Conservation (phyloP, 2,113 vertebrate genomes). For the Heterotilapia buettikoferi region DNA sequence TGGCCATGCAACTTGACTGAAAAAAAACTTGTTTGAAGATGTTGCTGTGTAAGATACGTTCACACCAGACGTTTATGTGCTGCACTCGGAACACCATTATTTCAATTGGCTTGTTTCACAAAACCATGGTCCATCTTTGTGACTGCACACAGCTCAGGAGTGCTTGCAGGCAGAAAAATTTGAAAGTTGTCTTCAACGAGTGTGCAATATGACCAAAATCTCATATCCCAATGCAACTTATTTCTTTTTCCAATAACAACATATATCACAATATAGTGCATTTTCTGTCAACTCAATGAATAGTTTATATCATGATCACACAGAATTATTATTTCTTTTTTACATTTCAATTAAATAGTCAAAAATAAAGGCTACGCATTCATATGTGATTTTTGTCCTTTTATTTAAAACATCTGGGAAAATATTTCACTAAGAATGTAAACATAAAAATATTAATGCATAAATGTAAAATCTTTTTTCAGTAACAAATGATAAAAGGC, state of each 20-base stretch:
- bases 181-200: neutral
- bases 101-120: neutral
- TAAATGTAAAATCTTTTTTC: neutral
- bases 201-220: neutral
- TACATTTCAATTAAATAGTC: neutral
- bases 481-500: neutral
- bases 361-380: neutral
- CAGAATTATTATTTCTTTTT: neutral
- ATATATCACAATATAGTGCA: neutral
- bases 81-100: neutral
- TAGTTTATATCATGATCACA: neutral
- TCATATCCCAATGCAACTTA: neutral
- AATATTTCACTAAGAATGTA: neutral
- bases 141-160: neutral
- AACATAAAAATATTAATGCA: neutral
- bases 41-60: accelerated
- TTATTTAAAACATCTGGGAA: neutral
- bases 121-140: neutral
- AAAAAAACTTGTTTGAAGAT: neutral
- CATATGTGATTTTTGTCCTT: neutral
- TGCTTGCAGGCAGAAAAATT: neutral
- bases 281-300: neutral
- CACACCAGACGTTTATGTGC: neutral
- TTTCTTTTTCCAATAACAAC: neutral
- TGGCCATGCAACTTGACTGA: neutral